Conservation (phyloP, 2,797 vertebrate species). For the Enteromius unitaeniatus region DNA sequence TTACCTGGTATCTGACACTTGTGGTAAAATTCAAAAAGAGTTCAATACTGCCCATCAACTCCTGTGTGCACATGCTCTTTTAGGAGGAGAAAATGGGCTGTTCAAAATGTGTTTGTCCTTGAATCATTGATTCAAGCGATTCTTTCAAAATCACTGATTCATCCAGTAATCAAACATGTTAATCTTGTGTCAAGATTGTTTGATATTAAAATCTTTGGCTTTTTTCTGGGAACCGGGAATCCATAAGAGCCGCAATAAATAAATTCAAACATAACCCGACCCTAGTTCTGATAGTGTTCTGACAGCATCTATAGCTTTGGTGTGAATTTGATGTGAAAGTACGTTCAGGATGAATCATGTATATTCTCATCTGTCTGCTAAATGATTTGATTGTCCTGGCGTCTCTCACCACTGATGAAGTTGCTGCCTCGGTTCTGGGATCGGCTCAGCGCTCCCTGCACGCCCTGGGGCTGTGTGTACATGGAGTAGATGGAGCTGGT, state of each 20-base stretch:
- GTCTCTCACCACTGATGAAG: constrained; percentile 87
- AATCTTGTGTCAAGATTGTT: no score
- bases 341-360: neutral
- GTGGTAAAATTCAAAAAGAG: no score
- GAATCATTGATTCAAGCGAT: no score
- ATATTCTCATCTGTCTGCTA: neutral
- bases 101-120: no score
- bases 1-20: no score
- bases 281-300: neutral
- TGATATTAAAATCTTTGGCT: no score
- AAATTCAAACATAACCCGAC: neutral
- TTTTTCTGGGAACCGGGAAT: no score
- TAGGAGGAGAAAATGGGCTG: no score
- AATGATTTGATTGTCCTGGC: neutral
- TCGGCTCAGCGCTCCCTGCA: constrained; percentile 82
- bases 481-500: constrained; percentile 96
- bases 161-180: no score
- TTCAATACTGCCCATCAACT: no score
- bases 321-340: neutral
- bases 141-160: no score
- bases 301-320: neutral
- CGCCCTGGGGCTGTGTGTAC: constrained; percentile 89
- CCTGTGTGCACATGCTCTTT: no score
- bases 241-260: neutral
- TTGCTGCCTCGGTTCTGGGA: constrained; percentile 80